Evolutionary conservation across 2,888 invertebrate genomes (phyloP).

Genomic region (Chrysomela aeneicollis): DNA sequence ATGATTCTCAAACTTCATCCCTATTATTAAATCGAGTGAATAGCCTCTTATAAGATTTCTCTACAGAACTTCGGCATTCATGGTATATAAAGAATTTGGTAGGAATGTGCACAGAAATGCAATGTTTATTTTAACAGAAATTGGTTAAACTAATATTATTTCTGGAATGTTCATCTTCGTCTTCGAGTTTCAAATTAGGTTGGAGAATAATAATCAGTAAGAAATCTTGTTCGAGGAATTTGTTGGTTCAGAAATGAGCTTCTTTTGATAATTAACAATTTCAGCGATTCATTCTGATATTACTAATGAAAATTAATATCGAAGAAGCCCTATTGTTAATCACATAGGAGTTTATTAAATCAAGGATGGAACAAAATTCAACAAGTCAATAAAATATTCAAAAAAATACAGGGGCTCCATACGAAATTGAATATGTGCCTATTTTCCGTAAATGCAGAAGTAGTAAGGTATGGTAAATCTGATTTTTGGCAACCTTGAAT

Average conservation of each 20-base stretch:
- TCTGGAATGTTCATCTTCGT: neutral
- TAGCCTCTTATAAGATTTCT: neutral
- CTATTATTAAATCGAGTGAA: neutral
- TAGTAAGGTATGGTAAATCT: no score
- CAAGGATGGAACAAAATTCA: no score
- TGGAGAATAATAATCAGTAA: neutral
- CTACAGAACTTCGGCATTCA: neutral
- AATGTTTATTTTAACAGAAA: neutral
- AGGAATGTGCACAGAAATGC: neutral
- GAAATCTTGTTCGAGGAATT: neutral
- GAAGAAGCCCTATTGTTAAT: no score
- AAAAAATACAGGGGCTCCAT: no score
- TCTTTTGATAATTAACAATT: neutral
- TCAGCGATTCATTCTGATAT: no score
- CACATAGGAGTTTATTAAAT: no score
- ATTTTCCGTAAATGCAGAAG: no score
- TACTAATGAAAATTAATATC: no score
- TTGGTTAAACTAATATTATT: neutral
- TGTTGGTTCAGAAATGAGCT: neutral
- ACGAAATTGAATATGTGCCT: no score
- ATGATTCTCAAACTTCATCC: constrained; percentile 3
- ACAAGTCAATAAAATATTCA: no score
- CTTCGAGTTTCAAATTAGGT: neutral
- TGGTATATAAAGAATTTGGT: neutral
- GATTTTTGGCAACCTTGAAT: no score